phyloP scores from a whole-genome alignment of 2,888 invertebrate species.

The Chouioia cunea region DNA sequence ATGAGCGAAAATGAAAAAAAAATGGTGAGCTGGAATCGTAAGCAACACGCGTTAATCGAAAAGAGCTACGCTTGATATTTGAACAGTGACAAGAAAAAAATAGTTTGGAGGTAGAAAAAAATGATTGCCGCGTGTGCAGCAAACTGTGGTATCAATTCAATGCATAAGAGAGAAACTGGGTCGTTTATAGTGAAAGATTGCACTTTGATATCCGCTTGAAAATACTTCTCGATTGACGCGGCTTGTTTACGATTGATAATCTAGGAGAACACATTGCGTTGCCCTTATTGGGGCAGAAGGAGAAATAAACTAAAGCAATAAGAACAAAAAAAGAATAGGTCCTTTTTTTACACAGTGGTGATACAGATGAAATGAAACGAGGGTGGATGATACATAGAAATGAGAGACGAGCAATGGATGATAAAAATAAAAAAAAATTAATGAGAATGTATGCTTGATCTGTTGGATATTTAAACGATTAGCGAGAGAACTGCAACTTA shows the following conservation, averaged over 20 bases:
- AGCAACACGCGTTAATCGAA: constrained; percentile 38
- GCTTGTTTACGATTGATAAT: constrained; percentile 47
- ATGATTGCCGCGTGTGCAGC: too few species aligned
- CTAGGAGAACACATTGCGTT: constrained; percentile 37
- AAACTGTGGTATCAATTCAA: constrained; percentile 7
- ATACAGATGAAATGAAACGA: constrained; percentile 11
- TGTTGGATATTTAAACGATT: constrained; percentile 58
- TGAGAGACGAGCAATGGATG: constrained; percentile 47
- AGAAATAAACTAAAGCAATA: constrained; percentile 40
- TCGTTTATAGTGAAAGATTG: not conserved
- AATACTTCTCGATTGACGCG: constrained; percentile 37
- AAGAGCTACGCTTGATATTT: not conserved
- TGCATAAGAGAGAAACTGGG: constrained; percentile 11
- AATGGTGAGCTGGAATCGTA: constrained; percentile 31
- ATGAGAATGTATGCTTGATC: not conserved
- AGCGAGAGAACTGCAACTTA: constrained; percentile 82
- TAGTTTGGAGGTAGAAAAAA: too few species aligned
- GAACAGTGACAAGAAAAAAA: not conserved
- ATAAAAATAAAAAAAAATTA: not conserved
- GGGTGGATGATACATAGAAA: constrained; percentile 5
- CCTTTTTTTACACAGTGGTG: constrained; percentile 38
- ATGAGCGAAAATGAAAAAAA: constrained; percentile 15
- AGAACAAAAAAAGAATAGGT: constrained; percentile 33
- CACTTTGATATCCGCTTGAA: not conserved
- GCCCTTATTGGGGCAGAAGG: constrained; percentile 6